These are phyloP conservation scores for Tipula vernalis DNA, from an alignment of 2,888 invertebrate species.

Conservation along the genomic window DNA sequence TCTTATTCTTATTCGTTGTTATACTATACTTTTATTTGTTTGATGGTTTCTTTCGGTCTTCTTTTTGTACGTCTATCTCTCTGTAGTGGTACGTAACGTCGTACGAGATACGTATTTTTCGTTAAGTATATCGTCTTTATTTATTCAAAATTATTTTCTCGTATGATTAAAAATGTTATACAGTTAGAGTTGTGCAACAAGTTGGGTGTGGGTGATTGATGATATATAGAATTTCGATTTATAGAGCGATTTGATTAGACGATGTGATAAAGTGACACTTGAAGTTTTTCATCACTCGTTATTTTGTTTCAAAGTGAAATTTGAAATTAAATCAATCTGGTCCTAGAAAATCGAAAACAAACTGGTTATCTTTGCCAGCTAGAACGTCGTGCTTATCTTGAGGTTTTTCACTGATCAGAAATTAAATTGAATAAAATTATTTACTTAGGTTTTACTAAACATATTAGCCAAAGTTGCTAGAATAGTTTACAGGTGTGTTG, in stretches of 20 bases:
- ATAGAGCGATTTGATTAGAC: not conserved
- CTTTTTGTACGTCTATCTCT: not conserved
- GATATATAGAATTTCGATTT: not conserved
- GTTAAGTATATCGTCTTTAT: not conserved
- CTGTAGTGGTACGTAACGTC: not conserved
- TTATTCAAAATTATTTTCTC: not conserved
- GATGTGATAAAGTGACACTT: not conserved
- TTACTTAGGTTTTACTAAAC: no score
- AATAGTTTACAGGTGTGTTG: no score
- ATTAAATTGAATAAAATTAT: no score
- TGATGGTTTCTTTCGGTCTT: not conserved
- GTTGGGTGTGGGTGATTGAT: not conserved
- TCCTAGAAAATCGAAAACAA: no score
- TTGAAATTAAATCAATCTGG: no score
- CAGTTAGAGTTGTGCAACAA: not conserved
- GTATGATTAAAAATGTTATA: not conserved
- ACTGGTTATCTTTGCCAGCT: no score
- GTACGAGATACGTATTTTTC: not conserved
- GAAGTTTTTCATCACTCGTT: not conserved
- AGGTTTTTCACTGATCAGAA: no score
- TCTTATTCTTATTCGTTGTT: not conserved
- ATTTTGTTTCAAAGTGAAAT: no score
- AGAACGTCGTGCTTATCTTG: no score
- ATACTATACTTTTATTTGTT: not conserved
- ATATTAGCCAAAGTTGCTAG: no score